Evolutionary conservation across 2,797 vertebrate species (phyloP), one percentile per base, ranked within the genome.

Genomic region (Crypturellus tataupa): DNA sequence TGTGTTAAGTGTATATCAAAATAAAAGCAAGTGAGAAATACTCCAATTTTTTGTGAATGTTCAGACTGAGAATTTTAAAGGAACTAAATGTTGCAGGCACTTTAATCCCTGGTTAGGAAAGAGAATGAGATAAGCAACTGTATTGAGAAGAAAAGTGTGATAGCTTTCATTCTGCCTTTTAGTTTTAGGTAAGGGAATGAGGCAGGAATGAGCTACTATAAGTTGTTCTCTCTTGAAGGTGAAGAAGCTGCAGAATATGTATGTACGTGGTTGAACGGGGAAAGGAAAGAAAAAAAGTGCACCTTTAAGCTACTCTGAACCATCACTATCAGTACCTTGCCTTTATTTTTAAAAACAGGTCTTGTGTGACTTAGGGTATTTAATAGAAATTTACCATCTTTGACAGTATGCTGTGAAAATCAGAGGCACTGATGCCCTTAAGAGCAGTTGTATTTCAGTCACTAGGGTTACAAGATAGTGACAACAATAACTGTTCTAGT

Each of bases 391-490:
- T 5, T 13, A 68, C 75, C 70, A 56, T 82, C 75, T 95, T 72
- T 77, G 64, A 78, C 72, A 79, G 46, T 80, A 5, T 8, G 39
- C 84, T 90, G 62, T 92, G 78, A 96, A 88, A 55, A 51, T 25
- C 51, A 82, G 80, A 64, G 86, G 65, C 68, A 58, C 49, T 63
- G 31, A 86, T 73, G 60, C 58, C 27, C 39, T 87, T 8, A 81
- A 64, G 65, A 95, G 76, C 89, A 94, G 85, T 73, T 85, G 83
- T 24, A 19, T 94, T 93, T 96, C 73, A 70, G 0, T 93, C 89
- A 90, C 42, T 9, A 25, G 60, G 17, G 15, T 35, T 79, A 12
- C 80, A 89, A 65, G 47, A 11, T 49, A 49, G 21, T 23, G 47
- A 49, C 21, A 24, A 49, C 85, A 73, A 6, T 91, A 80, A 78